Conservation (phyloP, 2,113 vertebrate genomes). For the Panurus biarmicus region DNA sequence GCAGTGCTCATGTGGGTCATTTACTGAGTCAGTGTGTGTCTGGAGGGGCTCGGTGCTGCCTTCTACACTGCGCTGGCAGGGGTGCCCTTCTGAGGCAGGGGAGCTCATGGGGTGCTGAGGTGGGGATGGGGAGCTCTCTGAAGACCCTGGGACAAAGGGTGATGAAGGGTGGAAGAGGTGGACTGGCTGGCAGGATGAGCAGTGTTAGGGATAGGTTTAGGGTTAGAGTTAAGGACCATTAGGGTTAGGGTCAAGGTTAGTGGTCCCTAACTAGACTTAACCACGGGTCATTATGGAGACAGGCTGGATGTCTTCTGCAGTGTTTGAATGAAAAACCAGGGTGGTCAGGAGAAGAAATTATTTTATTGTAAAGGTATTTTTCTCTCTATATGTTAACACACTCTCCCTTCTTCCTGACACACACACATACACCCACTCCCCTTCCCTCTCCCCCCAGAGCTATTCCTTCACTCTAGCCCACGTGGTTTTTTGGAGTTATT, state of each 20-base stretch:
- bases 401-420: background rate
- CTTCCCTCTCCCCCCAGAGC: background rate
- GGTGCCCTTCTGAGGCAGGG: too few species aligned
- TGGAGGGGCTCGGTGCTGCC: fast-evolving
- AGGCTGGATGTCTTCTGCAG: background rate
- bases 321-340: background rate
- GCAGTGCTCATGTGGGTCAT: background rate
- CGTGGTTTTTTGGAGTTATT: background rate
- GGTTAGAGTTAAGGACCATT: background rate
- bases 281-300: background rate
- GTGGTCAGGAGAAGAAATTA: background rate
- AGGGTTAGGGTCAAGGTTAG: background rate
- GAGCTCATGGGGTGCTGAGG: background rate
- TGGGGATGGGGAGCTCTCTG: background rate
- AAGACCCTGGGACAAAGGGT: background rate
- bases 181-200: background rate
- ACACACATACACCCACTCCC: background rate
- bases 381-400: background rate
- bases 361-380: background rate
- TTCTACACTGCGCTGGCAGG: fast-evolving
- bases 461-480: background rate
- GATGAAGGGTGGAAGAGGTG: background rate
- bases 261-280: background rate
- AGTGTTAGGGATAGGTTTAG: background rate
- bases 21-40: background rate